These are phyloP conservation scores for Melopsittacus undulatus DNA, from an alignment of 2,797 vertebrate species.

Conservation along the genomic window DNA sequence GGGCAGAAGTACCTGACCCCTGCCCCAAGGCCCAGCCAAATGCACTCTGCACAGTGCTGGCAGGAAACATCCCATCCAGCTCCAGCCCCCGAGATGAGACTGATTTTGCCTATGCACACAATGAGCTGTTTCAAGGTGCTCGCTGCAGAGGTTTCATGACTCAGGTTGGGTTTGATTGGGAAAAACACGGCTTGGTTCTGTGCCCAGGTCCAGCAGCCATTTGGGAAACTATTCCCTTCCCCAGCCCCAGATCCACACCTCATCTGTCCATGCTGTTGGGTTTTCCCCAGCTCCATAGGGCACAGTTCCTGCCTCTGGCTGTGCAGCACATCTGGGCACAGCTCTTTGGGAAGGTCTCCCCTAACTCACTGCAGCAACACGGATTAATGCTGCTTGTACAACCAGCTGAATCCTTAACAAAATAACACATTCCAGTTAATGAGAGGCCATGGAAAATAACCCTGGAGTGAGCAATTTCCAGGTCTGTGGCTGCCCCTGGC, in stretches of 20 bases:
- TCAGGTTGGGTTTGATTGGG: neutral
- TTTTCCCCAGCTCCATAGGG: neutral
- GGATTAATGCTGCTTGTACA: fast-evolving
- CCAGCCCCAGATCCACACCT: neutral
- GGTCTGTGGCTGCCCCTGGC: neutral
- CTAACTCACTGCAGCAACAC: neutral
- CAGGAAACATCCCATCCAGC: neutral
- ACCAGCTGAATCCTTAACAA: neutral
- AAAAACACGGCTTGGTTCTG: neutral
- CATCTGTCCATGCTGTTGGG: neutral
- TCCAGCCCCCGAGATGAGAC: fast-evolving
- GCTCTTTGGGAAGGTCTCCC: neutral
- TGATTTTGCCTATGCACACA: fast-evolving
- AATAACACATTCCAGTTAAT: neutral
- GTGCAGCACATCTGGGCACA: neutral
- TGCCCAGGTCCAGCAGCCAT: neutral
- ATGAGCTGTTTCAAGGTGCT: neutral
- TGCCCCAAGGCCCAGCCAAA: neutral
- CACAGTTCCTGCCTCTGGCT: neutral
- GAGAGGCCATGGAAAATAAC: neutral
- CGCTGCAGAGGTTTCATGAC: neutral
- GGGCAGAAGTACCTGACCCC: neutral
- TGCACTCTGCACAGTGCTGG: fast-evolving
- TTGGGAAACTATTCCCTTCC: neutral
- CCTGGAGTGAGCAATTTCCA: neutral